A percentile compares a stretch with the other conserved stretches of the same genome.
Conservation (phyloP, 2,797 vertebrate genomes). For the Dryobates pubescens region DNA sequence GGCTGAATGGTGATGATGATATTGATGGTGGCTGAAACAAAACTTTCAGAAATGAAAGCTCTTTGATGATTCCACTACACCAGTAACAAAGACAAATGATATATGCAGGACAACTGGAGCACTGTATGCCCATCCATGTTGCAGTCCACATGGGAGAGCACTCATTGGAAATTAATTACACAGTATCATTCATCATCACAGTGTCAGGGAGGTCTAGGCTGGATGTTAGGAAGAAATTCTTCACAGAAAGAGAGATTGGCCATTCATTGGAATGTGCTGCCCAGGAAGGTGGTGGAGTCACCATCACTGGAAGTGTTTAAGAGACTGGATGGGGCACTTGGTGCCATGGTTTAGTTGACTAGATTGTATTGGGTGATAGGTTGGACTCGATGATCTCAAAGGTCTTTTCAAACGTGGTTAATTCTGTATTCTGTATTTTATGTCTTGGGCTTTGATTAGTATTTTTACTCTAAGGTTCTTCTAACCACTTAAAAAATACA, state of each 20-base stretch:
- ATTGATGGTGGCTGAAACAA: neutral
- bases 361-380: too few species aligned
- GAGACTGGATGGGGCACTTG: too few species aligned
- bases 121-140: neutral
- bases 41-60: neutral
- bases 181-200: too few species aligned
- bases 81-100: neutral
- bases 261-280: too few species aligned
- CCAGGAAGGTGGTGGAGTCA: too few species aligned
- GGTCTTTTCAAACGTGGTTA: too few species aligned
- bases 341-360: too few species aligned
- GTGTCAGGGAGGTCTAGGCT: too few species aligned
- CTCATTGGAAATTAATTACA: neutral
- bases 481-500: neutral
- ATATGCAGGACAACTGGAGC: neutral
- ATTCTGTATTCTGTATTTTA: neutral
- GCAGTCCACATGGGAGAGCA: neutral
- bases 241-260: too few species aligned
- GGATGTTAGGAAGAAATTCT: too few species aligned
- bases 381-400: too few species aligned
- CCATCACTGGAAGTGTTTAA: too few species aligned
- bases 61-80: neutral
- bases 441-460: neutral
- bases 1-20: neutral
- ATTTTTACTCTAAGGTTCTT: neutral